A percentile compares a stretch with the other conserved stretches of the same genome.
These are phyloP conservation scores for Coracias cyanogaster DNA, from an alignment of 2,797 vertebrate species.

Conservation along the genomic window DNA sequence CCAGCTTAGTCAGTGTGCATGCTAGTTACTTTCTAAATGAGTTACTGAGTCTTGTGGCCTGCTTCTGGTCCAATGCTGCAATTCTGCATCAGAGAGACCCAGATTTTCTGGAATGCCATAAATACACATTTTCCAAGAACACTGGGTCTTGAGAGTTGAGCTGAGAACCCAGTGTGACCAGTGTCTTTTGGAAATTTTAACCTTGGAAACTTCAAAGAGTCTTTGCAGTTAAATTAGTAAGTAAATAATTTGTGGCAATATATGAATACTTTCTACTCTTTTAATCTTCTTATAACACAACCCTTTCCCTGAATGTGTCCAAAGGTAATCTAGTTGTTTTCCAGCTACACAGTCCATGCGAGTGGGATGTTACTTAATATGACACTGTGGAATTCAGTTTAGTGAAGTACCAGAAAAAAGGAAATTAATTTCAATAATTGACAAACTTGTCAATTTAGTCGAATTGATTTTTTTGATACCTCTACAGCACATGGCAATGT, in stretches of 20 bases:
- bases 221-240: not conserved
- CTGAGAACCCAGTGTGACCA: not conserved
- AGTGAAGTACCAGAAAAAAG: constrained; percentile 53
- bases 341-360: not conserved
- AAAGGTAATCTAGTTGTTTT: not conserved
- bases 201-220: not conserved
- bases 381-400: constrained; percentile 48
- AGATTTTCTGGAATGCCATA: not conserved
- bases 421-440: constrained; percentile 70
- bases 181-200: not conserved
- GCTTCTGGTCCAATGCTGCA: not conserved
- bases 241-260: not conserved
- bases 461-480: constrained; percentile 61
- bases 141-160: not conserved
- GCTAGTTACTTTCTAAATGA: not conserved
- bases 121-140: not conserved
- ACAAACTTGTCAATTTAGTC: constrained; percentile 70
- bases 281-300: not conserved
- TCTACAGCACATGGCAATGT: constrained; percentile 41
- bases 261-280: not conserved
- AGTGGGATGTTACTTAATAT: constrained; percentile 18
- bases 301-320: not conserved
- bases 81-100: not conserved
- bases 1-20: not conserved
- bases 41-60: not conserved